These are phyloP conservation scores for Lepetodrilus schrolli DNA, from an alignment of 2,888 invertebrate genomes.

Conservation along the genomic window DNA sequence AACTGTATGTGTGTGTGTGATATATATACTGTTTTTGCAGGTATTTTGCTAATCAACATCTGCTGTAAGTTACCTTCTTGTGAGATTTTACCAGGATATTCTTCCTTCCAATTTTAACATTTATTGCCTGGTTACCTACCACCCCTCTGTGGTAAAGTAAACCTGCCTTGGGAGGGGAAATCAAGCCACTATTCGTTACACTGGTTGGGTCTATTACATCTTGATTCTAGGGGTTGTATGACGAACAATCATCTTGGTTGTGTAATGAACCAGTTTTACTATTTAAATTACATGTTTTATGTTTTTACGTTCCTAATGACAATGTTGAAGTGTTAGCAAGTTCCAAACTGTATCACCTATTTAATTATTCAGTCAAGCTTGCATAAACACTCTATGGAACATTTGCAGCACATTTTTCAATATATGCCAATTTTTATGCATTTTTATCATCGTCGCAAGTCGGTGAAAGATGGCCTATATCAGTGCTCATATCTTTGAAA, in stretches of 20 bases:
- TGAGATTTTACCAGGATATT: background rate
- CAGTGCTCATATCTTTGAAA: background rate
- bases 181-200: background rate
- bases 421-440: slow-evolving; percentile 27
- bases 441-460: slow-evolving; percentile 3
- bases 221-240: slow-evolving; percentile 14
- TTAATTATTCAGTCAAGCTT: slow-evolving; percentile 11
- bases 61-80: background rate
- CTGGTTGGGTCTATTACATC: background rate
- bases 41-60: background rate
- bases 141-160: background rate
- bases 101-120: background rate
- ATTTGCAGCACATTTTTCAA: slow-evolving; percentile 18
- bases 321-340: slow-evolving; percentile 18
- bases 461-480: background rate
- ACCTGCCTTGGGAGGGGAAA: background rate
- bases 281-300: slow-evolving; percentile 7
- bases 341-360: slow-evolving; percentile 3
- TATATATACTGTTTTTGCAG: background rate
- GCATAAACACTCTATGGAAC: background rate
- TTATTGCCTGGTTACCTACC: background rate
- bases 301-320: slow-evolving; percentile 9
- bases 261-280: slow-evolving; percentile 9
- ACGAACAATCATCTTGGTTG: slow-evolving; percentile 9
- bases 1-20: slow-evolving; percentile 6